phyloP scores from a whole-genome alignment of 2,888 invertebrate genomes.

The Selenia dentaria region DNA sequence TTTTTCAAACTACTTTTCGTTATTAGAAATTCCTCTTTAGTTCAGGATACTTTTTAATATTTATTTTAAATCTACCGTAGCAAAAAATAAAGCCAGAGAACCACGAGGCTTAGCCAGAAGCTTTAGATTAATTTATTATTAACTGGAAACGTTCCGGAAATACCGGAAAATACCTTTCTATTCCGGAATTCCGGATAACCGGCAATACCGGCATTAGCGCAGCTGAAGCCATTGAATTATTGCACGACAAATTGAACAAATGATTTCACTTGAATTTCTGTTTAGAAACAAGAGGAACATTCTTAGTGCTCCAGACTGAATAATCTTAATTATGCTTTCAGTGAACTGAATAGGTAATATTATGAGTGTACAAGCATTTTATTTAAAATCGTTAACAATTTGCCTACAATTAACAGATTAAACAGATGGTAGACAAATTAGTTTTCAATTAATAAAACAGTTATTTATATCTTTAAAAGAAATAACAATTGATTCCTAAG shows the following conservation, averaged over 20 bases:
- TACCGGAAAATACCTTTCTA: constrained; percentile 27
- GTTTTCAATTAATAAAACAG: no score
- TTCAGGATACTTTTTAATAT: no score
- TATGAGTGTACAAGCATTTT: no score
- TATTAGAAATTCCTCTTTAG: not conserved
- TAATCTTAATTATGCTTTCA: no score
- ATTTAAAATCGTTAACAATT: no score
- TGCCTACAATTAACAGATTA: no score
- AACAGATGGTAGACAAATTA: no score
- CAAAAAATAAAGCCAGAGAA: not conserved
- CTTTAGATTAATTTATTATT: constrained; percentile 12
- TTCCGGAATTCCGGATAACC: constrained; percentile 30
- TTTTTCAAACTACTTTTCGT: no score
- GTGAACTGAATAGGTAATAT: no score
- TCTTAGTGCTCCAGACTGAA: not conserved
- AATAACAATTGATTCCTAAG: no score
- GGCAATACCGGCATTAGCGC: constrained; percentile 34
- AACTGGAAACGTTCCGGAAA: constrained; percentile 6
- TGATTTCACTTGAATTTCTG: constrained; percentile 30
- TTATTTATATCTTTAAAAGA: no score
- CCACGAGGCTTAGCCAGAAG: not conserved
- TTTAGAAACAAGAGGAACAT: constrained; percentile 12
- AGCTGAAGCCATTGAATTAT: constrained; percentile 38
- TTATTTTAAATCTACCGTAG: no score
- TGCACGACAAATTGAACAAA: constrained; percentile 37